Base-by-base conservation (phyloP, 2,113 vertebrate genomes). In the Neotoma lepida region DNA sequence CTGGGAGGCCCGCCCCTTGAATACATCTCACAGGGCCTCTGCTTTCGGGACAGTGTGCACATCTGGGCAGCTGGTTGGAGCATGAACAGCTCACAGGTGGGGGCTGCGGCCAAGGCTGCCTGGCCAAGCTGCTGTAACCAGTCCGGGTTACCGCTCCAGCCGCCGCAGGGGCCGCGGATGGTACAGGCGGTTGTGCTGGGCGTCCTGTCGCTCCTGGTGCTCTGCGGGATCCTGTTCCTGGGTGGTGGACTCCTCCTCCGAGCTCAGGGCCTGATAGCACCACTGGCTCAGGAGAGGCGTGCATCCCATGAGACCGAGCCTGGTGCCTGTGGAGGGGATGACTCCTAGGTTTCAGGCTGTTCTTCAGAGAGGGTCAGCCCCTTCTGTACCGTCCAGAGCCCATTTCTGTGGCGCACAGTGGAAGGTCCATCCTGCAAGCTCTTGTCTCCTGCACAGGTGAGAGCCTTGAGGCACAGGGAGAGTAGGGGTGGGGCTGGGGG, bases 171-270 rank as follows among this genome's bases (percentile, higher is more conserved):
- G 14, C 98, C 98, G 44, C 95, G 97, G 61, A 98, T 98, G 0
- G 98, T 99, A 54, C 99, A 99, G 97, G 99, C 99, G 0, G 98
- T 98, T 0, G 98, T 99, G 93, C 99, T 99, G 97, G 99, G 99
- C 56, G 99, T 99, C 14, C 97, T 99, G 41, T 99, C 99, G 35
- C 98, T 99, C 91, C 98, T 99, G 0, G 99, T 99, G 68, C 96
- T 99, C 73, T 99, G 99, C 4, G 98, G 99, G 88, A 95, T 99
- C 86, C 98, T 99, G 96, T 99, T 99, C 96, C 96, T 99, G 61
- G 98, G 99, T 49, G 99, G 99, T 76, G 98, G 99, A 97, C 98
- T 99, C 9, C 99, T 99, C 87, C 99, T 99, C 96, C 99, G 99
- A 80, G 99, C 99, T 0, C 99, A 99, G 97, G 98, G 99, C 26